Evolutionary conservation across 2,113 vertebrate species (phyloP), one percentile per base, ranked within the genome.

Genomic region (Fregata magnificens): DNA sequence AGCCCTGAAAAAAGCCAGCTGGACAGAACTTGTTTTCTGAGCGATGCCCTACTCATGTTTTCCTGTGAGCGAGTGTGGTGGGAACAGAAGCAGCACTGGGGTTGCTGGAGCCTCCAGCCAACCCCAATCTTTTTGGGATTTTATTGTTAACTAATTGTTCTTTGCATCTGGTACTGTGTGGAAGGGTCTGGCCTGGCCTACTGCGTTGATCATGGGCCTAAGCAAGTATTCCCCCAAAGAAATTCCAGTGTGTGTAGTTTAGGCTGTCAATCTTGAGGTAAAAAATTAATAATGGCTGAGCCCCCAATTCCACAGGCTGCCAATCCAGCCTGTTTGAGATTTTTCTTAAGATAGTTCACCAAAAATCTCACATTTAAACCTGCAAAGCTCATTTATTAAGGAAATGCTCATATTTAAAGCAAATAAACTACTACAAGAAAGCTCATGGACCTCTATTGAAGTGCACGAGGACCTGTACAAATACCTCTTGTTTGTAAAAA

Each of bases 31-130:
- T 1, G 0, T 49, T 71, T 85, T 36, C 47, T 72, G 82, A 83
- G 40, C 1, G 0, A 10, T 50, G 24, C n/a, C 6, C 13, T 26
- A 0, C 21, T 69, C 0, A 0, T 36, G 18, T 66, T 59, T 32
- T 53, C 15, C 2, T 3, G 34, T 24, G 16, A 70, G 34, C 5
- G 7, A 18, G 21, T 6, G 17, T 24, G n/a, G 9, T 50, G 50
- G 38, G 34, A 86, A 7, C 19, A 47, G 59, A 44, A 44, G 8
- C n/a, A 34, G 31, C 6, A 7, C 3, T 29, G 26, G 20, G 22
- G 13, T 42, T 34, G 59, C 28, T 70, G 56, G 16, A 36, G 21
- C 24, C 34, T 81, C 31, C 2, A 5, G 36, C 18, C 36, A 80
- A 2, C 16, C 38, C 22, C 20, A 11, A 3, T 47, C 36, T n/a